A percentile compares a stretch with the other conserved stretches of the same genome.
phyloP scores from a whole-genome alignment of 2,113 vertebrate genomes.

The Cathartes aura region DNA sequence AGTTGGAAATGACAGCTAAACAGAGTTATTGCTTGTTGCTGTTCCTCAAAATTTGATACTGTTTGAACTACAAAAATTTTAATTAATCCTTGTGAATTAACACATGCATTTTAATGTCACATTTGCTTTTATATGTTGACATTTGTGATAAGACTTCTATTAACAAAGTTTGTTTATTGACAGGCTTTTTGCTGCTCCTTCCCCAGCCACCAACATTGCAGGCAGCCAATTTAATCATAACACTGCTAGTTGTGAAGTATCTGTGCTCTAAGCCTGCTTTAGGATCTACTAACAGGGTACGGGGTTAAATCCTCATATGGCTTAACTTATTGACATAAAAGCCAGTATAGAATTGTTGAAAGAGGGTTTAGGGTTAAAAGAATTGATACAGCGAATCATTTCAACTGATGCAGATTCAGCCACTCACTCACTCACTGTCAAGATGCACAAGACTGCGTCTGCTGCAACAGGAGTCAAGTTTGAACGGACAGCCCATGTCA shows the following conservation, averaged over 20 bases:
- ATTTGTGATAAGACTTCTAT: slow-evolving; percentile 62
- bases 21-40: slow-evolving; percentile 46
- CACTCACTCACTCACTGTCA: background rate
- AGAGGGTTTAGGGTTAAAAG: background rate
- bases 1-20: slow-evolving; percentile 43
- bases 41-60: slow-evolving; percentile 62
- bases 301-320: background rate
- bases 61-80: slow-evolving; percentile 65
- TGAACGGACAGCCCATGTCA: background rate
- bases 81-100: slow-evolving; percentile 69
- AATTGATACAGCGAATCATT: background rate
- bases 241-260: background rate
- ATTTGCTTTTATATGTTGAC: slow-evolving; percentile 41
- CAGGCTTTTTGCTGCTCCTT: slow-evolving; percentile 28
- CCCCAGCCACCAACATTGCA: slow-evolving; percentile 24
- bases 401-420: background rate
- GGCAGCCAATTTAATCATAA: slow-evolving; percentile 58
- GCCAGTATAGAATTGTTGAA: background rate
- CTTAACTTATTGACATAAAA: background rate
- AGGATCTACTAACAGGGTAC: background rate
- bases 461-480: background rate
- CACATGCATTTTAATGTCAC: slow-evolving; percentile 52
- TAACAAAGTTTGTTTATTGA: slow-evolving; percentile 70
- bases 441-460: background rate
- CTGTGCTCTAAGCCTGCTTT: slow-evolving; percentile 33